Evolutionary conservation across 1,140 invertebrate species (phyloP).

Genomic region (Bradysia coprophila): DNA sequence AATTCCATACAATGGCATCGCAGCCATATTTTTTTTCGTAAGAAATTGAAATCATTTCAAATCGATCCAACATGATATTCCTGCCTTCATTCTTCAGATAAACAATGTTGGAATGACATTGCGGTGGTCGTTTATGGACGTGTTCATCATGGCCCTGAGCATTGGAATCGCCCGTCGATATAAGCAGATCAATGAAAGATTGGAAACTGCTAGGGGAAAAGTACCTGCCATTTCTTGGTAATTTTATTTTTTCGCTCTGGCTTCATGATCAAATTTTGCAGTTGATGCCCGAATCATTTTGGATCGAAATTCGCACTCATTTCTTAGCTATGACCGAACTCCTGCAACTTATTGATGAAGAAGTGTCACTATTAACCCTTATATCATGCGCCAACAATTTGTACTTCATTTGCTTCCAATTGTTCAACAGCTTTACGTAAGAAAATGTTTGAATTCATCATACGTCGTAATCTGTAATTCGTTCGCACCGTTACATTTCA

Average conservation of each 20-base stretch:
- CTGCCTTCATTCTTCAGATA: not conserved
- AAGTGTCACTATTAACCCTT: constrained; percentile 26
- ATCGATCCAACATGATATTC: not conserved
- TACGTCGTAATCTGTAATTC: not conserved
- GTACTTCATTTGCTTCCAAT: constrained; percentile 35
- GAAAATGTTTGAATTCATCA: not conserved
- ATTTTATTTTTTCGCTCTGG: too few relatives aligned
- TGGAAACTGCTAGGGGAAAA: constrained; percentile 12
- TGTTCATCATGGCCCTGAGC: constrained; percentile 33
- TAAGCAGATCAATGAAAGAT: constrained; percentile 25
- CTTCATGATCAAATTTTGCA: not conserved
- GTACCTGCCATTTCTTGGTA: constrained; percentile 3
- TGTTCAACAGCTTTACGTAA: constrained; percentile 32
- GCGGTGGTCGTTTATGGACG: constrained; percentile 33
- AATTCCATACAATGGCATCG: not conserved
- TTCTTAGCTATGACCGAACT: not conserved
- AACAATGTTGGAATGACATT: constrained; percentile 24
- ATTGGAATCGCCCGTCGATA: constrained; percentile 27
- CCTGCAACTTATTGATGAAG: not conserved
- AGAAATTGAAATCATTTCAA: not conserved
- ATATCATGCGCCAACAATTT: constrained; percentile 34
- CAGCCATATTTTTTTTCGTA: not conserved
- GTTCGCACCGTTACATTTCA: too few relatives aligned
- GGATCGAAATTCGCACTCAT: not conserved
- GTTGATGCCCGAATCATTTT: not conserved